Conservation (phyloP, 2,888 invertebrate species). For the Ophion costatus region DNA sequence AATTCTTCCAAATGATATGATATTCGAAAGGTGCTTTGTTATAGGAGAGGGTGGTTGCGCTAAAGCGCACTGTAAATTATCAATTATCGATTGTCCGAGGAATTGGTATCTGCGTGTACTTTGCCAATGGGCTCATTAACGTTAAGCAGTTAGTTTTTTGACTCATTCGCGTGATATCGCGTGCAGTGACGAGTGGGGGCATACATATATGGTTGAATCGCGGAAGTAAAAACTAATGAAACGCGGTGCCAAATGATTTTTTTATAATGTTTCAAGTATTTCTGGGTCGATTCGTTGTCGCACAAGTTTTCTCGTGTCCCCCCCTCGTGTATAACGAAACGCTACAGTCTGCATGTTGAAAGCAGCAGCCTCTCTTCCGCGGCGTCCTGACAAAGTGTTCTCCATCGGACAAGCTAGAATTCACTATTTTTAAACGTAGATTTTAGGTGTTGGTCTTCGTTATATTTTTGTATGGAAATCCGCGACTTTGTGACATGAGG, state of each 20-base stretch:
- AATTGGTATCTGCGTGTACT: constrained; percentile 13
- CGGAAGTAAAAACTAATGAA: constrained; percentile 51
- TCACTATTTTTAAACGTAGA: constrained; percentile 55
- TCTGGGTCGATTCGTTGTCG: constrained; percentile 10
- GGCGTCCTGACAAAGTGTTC: constrained; percentile 1
- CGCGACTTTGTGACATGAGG: constrained; percentile 18
- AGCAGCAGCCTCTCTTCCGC: no score
- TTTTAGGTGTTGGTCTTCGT: constrained; percentile 56
- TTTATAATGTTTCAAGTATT: constrained; percentile 17
- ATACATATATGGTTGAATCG: constrained; percentile 41
- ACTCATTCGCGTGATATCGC: background rate
- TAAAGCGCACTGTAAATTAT: constrained; percentile 45
- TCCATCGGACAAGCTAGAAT: constrained; percentile 45
- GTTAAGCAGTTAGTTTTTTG: constrained; percentile 32
- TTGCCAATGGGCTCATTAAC: constrained; percentile 55
- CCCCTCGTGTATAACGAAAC: constrained; percentile 36
- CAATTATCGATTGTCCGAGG: constrained; percentile 6
- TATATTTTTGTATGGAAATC: constrained; percentile 62
- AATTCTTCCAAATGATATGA: constrained; percentile 33
- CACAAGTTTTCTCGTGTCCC: no score
- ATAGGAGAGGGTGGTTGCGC: background rate
- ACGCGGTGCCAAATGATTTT: constrained; percentile 65
- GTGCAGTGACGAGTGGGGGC: constrained; percentile 11
- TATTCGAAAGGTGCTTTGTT: constrained; percentile 37
- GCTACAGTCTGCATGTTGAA: constrained; percentile 1